Conservation (phyloP, 2,113 vertebrate species). For the Eulemur macaco region DNA sequence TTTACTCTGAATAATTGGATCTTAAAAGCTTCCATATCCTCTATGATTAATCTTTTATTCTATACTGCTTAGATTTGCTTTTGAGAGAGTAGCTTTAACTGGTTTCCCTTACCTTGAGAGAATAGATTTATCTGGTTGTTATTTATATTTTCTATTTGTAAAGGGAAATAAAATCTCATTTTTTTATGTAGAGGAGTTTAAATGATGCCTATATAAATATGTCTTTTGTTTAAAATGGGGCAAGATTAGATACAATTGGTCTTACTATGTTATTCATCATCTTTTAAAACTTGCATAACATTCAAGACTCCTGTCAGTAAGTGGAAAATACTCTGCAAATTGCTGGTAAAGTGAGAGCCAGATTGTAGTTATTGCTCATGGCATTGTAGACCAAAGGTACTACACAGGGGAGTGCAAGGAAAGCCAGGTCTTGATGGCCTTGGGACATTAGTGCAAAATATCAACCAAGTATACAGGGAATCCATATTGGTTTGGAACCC, state of each 20-base stretch:
- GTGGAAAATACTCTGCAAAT: neutral
- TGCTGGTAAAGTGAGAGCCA: neutral
- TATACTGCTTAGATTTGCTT: neutral
- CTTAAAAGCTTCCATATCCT: neutral
- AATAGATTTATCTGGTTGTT: neutral
- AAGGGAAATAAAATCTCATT: slow-evolving; percentile 31
- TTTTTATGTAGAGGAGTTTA: neutral
- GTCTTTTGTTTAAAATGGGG: slow-evolving; percentile 42
- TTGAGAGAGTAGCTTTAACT: slow-evolving; percentile 21
- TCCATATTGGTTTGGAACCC: neutral
- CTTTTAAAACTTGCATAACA: neutral
- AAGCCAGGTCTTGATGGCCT: neutral
- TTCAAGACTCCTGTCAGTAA: neutral
- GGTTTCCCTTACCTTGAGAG: neutral
- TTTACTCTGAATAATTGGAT: neutral
- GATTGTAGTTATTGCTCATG: neutral
- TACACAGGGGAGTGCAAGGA: neutral
- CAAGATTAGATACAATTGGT: slow-evolving; percentile 23
- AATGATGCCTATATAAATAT: slow-evolving; percentile 4
- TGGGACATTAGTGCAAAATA: neutral
- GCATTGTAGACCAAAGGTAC: neutral
- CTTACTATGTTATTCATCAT: neutral
- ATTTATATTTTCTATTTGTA: slow-evolving; percentile 52
- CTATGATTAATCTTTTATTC: neutral
- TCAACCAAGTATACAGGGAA: neutral